Evolutionary conservation across 2,888 invertebrate species (phyloP).

Genomic region (Nephrotoma appendiculata): DNA sequence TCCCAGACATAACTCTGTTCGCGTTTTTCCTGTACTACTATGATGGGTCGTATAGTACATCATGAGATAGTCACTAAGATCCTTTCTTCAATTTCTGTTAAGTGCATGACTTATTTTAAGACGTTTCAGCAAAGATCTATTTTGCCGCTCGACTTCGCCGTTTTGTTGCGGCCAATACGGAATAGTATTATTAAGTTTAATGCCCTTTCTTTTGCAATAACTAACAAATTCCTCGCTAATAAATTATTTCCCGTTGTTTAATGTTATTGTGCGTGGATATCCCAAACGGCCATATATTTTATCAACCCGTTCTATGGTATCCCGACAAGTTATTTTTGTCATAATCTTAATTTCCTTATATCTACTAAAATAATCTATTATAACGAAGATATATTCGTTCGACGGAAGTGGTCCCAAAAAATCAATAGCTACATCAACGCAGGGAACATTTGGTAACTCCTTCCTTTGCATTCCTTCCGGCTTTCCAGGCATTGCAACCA

Average conservation of each 20-base stretch:
- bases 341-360: neutral
- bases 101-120: too few species aligned
- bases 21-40: neutral
- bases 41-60: too few species aligned
- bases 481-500: neutral
- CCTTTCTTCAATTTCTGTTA: too few species aligned
- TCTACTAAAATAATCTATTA: neutral
- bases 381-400: neutral
- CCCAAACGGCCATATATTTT: neutral
- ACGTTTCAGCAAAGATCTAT: too few species aligned
- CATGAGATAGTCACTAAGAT: too few species aligned
- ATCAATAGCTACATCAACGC: neutral
- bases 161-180: conserved; percentile 18
- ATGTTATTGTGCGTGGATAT: neutral
- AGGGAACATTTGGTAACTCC: neutral
- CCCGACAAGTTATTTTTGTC: neutral
- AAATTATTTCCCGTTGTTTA: conserved; percentile 7
- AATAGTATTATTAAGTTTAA: conserved; percentile 13
- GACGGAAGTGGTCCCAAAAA: neutral
- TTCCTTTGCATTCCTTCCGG: neutral
- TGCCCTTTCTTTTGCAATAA: conserved; percentile 12
- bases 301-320: neutral
- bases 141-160: conserved; percentile 19
- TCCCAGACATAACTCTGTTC: neutral
- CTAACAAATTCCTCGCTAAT: conserved; percentile 14